A percentile compares a stretch with the other conserved stretches of the same genome.
Conservation (phyloP, 2,113 vertebrate genomes). For the Holacanthus passer region DNA sequence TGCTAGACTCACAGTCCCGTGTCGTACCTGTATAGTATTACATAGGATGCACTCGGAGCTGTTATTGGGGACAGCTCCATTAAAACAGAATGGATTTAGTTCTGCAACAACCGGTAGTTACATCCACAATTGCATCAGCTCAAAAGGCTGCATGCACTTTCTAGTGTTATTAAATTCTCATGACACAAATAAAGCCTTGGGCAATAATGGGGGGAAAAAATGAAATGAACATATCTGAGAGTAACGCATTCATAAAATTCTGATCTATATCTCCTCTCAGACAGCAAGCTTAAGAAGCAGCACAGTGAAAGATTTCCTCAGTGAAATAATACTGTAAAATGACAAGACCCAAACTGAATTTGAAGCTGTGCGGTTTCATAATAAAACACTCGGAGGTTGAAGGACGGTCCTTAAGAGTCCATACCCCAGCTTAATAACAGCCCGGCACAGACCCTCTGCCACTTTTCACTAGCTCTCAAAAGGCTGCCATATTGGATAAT, state of each 20-base stretch:
- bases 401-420: slow-evolving; percentile 66
- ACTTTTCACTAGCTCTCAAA: slow-evolving; percentile 67
- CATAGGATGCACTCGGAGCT: slow-evolving; percentile 8
- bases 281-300: slow-evolving; percentile 16
- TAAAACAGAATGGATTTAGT: slow-evolving; percentile 36
- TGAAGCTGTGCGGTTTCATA: slow-evolving; percentile 49
- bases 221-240: slow-evolving; percentile 32
- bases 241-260: slow-evolving; percentile 50
- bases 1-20: background rate
- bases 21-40: slow-evolving; percentile 15
- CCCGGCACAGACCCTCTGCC: slow-evolving; percentile 41
- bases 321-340: slow-evolving; percentile 29
- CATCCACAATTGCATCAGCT: slow-evolving; percentile 12
- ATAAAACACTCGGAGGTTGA: slow-evolving; percentile 63
- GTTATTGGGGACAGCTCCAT: slow-evolving; percentile 39
- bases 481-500: slow-evolving; percentile 77
- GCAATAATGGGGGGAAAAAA: slow-evolving; percentile 10
- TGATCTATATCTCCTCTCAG: slow-evolving; percentile 30
- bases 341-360: slow-evolving; percentile 49
- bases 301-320: slow-evolving; percentile 14
- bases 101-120: slow-evolving; percentile 20
- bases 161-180: slow-evolving; percentile 28
- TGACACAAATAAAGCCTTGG: slow-evolving; percentile 39
- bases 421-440: slow-evolving; percentile 72
- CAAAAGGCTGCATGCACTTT: slow-evolving; percentile 24